Percentiles rank a stretch among this genome's conserved stretches.
phyloP scores from a whole-genome alignment of 2,888 invertebrate species.

The Venustoraphidia nigricollis region DNA sequence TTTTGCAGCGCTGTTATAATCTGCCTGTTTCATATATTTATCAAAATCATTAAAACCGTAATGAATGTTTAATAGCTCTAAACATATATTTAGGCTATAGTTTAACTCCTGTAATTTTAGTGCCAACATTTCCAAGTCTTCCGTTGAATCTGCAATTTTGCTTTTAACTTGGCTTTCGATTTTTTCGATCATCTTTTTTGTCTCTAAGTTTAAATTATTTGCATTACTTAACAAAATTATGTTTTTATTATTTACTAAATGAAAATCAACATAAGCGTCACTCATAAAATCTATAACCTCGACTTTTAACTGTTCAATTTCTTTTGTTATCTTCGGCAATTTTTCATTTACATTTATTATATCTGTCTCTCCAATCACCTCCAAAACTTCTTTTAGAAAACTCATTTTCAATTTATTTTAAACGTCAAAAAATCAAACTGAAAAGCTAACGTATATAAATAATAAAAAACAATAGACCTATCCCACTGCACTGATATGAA shows the following conservation, averaged over 20 bases:
- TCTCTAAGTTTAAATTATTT: slow-evolving; percentile 32
- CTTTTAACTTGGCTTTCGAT: slow-evolving; percentile 45
- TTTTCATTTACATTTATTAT: slow-evolving; percentile 40
- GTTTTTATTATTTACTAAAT: slow-evolving; percentile 36
- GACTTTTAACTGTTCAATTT: slow-evolving; percentile 39
- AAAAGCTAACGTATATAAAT: too few relatives aligned
- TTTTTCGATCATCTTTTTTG: slow-evolving; percentile 35
- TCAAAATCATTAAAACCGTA: slow-evolving; percentile 24
- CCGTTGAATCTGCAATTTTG: slow-evolving; percentile 40
- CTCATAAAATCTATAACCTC: slow-evolving; percentile 43
- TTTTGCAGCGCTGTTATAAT: slow-evolving; percentile 32
- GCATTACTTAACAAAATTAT: slow-evolving; percentile 29
- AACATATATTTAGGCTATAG: slow-evolving; percentile 35
- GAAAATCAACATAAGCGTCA: slow-evolving; percentile 42
- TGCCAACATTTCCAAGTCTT: slow-evolving; percentile 27
- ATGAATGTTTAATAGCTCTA: slow-evolving; percentile 26
- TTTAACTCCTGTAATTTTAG: slow-evolving; percentile 26
- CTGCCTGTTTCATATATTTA: slow-evolving; percentile 18
- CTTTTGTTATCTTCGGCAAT: slow-evolving; percentile 38
- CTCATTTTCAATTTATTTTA: slow-evolving; percentile 11
- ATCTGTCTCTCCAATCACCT: slow-evolving; percentile 27
- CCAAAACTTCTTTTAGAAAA: slow-evolving; percentile 17
- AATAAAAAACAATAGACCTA: too few relatives aligned
- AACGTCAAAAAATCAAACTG: too few relatives aligned
- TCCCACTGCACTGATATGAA: too few relatives aligned